Conservation (phyloP, 2,113 vertebrate genomes). For the Climacteris rufus region DNA sequence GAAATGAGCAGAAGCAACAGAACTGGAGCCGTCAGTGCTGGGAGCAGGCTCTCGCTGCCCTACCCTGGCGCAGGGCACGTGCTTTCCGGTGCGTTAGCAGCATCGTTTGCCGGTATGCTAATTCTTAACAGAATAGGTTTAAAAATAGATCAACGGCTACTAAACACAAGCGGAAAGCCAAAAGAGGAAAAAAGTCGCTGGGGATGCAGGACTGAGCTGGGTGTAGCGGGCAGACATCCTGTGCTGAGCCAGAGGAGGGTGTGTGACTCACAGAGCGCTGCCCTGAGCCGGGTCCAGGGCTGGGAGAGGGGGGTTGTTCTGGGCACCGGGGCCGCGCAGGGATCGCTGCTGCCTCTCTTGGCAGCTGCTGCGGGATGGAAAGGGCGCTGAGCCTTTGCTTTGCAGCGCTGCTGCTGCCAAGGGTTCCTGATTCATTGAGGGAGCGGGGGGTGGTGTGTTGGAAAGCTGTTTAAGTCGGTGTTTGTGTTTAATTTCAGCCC, state of each 20-base stretch:
- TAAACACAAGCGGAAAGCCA: neutral
- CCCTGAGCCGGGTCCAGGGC: rapidly evolving
- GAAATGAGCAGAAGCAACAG: neutral
- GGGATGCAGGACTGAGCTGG: neutral
- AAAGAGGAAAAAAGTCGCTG: neutral
- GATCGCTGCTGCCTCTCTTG: neutral
- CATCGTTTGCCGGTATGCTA: neutral
- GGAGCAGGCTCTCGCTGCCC: neutral
- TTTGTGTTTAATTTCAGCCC: neutral
- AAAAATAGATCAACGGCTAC: slow-evolving; percentile 34
- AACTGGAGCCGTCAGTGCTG: neutral
- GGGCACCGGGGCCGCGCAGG: neutral
- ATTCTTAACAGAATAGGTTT: slow-evolving; percentile 20
- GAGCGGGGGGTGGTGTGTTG: neutral
- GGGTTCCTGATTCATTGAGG: neutral
- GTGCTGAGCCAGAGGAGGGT: neutral
- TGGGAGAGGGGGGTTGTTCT: neutral
- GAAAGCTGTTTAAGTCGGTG: neutral
- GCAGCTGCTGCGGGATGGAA: neutral
- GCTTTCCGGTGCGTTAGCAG: neutral
- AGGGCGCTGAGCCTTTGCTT: neutral
- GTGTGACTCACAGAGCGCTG: neutral
- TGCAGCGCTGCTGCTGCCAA: neutral
- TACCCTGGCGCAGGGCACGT: neutral
- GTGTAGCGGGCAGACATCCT: neutral